Percentiles rank a stretch among this genome's conserved stretches.
These are phyloP conservation scores for Drosophila testacea DNA, from an alignment of 2,888 invertebrate species.

Conservation along the genomic window DNA sequence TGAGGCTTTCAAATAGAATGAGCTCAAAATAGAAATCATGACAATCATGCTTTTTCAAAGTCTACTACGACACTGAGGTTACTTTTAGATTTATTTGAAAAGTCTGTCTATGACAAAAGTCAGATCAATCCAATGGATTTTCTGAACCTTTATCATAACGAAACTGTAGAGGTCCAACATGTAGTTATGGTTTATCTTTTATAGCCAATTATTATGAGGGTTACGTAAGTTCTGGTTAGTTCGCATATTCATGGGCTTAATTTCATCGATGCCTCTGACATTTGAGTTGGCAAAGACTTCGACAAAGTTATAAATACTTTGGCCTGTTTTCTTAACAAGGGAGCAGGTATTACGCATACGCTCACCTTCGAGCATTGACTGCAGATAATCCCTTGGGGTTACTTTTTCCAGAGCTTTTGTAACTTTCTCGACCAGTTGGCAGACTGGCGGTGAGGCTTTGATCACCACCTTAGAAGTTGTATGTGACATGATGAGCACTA, in stretches of 20 bases:
- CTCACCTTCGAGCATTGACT: not conserved
- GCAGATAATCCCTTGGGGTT: not conserved
- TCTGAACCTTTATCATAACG: not conserved
- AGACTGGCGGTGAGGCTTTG: slow-evolving; percentile 1
- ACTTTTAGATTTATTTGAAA: not conserved
- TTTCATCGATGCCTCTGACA: not conserved
- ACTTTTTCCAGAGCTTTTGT: not conserved
- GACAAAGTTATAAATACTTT: not conserved
- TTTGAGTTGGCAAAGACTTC: slow-evolving; percentile 15
- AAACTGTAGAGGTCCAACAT: not conserved
- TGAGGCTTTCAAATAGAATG: slow-evolving; percentile 16
- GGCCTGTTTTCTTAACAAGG: not conserved
- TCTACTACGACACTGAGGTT: slow-evolving; percentile 14
- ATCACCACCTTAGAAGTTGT: slow-evolving; percentile 9
- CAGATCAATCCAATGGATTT: not conserved
- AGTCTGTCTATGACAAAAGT: not conserved
- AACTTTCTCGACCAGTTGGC: not conserved
- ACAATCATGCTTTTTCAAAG: not conserved
- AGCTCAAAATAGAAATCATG: not conserved
- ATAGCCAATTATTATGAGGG: not conserved
- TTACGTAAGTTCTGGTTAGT: not conserved
- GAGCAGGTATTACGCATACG: not conserved
- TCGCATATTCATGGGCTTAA: slow-evolving; percentile 10
- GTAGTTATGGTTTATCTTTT: not conserved
- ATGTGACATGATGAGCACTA: slow-evolving; percentile 6